A percentile compares a stretch with the other conserved stretches of the same genome.
phyloP scores from a whole-genome alignment of 2,113 vertebrate genomes.

The Pungitius pungitius region DNA sequence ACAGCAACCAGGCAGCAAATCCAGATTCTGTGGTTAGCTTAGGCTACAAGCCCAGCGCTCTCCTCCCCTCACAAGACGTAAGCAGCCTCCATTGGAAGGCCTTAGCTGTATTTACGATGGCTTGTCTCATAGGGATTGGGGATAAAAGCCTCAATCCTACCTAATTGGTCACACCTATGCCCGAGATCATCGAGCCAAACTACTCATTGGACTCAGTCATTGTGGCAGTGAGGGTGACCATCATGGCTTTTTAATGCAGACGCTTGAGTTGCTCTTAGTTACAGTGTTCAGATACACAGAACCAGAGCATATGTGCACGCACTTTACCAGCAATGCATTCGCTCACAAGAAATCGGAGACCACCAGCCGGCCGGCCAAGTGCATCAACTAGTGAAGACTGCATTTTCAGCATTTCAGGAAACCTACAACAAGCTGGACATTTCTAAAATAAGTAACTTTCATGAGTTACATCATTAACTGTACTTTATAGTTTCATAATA shows the following conservation, averaged over 20 bases:
- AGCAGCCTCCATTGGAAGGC: slow-evolving; percentile 28
- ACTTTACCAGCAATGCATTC: too few species aligned
- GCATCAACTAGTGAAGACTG: neutral
- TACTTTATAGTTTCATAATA: neutral
- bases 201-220: slow-evolving; percentile 32
- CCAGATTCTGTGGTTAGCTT: slow-evolving; percentile 54
- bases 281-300: neutral
- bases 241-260: slow-evolving; percentile 14
- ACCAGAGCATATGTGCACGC: neutral
- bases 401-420: neutral
- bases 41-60: slow-evolving; percentile 15
- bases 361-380: neutral
- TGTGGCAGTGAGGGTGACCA: neutral
- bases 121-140: slow-evolving; percentile 47
- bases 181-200: slow-evolving; percentile 44
- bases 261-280: neutral
- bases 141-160: slow-evolving; percentile 60
- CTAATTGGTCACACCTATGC: slow-evolving; percentile 66
- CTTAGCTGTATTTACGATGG: slow-evolving; percentile 44
- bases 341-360: neutral
- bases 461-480: neutral
- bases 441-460: neutral
- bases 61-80: slow-evolving; percentile 38
- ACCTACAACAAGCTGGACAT: neutral
- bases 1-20: slow-evolving; percentile 68